These are phyloP conservation scores for Thysanoteuthis rhombus DNA, from an alignment of 2,888 invertebrate genomes.

Conservation along the genomic window DNA sequence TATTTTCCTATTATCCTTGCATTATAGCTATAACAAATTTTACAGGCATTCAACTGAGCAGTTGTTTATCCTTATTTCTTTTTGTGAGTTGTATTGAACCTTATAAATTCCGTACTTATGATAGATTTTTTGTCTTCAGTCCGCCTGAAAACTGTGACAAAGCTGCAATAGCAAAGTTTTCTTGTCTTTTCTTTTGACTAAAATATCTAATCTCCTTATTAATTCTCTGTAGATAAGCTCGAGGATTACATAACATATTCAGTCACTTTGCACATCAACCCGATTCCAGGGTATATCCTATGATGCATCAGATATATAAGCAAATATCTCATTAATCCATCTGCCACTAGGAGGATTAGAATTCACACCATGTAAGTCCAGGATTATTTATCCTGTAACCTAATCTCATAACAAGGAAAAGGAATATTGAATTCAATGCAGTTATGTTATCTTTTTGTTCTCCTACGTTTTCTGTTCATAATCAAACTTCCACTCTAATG, in stretches of 20 bases:
- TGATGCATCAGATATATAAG: neutral
- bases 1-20: no score
- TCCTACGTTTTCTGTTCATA: no score
- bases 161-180: neutral
- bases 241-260: neutral
- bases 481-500: no score
- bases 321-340: neutral
- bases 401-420: neutral
- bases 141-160: neutral
- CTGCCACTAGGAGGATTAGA: neutral
- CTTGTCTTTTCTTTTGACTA: neutral
- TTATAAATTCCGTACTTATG: no score
- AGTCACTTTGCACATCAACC: neutral
- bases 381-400: neutral
- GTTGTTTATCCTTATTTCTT: no score
- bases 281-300: neutral
- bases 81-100: no score
- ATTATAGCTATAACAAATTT: no score
- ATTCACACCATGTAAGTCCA: neutral
- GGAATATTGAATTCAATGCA: no score
- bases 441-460: no score
- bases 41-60: no score
- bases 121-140: no score
- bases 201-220: neutral
- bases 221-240: neutral